A percentile compares a stretch with the other conserved stretches of the same genome.
Conservation (phyloP, 2,888 invertebrate genomes). For the Harpagoxenus sublaevis region DNA sequence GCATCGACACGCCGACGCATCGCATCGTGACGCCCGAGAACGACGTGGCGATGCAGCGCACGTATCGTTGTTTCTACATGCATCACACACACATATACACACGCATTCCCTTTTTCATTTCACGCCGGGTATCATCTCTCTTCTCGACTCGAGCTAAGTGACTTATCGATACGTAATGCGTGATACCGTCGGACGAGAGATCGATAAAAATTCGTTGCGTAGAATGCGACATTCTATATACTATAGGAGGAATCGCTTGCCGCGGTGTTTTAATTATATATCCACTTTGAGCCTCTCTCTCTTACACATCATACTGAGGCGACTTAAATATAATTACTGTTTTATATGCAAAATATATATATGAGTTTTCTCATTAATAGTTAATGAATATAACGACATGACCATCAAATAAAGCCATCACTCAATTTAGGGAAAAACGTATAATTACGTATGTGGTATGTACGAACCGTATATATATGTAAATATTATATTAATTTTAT, state of each 20-base stretch:
- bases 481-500: neutral
- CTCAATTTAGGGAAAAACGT: neutral
- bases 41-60: constrained; percentile 73
- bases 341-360: constrained; percentile 12
- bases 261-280: constrained; percentile 9
- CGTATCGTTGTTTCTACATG: constrained; percentile 49
- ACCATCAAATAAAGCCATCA: neutral
- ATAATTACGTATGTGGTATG: neutral
- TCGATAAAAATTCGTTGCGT: constrained; percentile 19
- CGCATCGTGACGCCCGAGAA: constrained; percentile 59
- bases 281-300: neutral
- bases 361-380: neutral
- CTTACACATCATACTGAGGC: neutral
- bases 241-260: neutral
- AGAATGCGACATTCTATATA: constrained; percentile 2
- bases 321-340: constrained; percentile 15
- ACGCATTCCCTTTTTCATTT: constrained; percentile 58
- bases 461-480: neutral
- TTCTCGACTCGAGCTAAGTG: constrained; percentile 1
- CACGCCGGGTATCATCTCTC: constrained; percentile 30
- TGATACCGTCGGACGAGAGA: constrained; percentile 28
- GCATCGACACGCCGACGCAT: constrained; percentile 77
- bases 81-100: neutral
- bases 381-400: neutral
- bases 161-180: constrained; percentile 46